Percentiles rank a stretch among this genome's conserved stretches.
Conservation (phyloP, 1,140 invertebrate species). For the Dolichoris vasculosae region DNA sequence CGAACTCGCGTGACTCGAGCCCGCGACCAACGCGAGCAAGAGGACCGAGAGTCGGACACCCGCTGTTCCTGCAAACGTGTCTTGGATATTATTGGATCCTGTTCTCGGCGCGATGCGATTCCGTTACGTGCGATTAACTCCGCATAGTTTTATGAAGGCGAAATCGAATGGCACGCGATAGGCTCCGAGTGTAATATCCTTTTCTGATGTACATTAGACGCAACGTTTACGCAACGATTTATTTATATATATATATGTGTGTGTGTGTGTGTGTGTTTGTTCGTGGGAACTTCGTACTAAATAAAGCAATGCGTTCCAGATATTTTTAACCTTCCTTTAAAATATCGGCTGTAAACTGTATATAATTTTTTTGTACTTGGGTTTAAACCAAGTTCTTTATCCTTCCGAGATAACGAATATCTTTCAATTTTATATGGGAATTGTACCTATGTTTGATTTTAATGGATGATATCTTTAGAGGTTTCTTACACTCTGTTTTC, state of each 20-base stretch:
- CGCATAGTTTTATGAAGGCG: background rate
- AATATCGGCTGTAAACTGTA: too few species aligned
- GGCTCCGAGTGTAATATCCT: background rate
- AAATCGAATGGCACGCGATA: background rate
- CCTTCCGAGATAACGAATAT: too few species aligned
- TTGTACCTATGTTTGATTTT: too few species aligned
- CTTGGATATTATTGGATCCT: background rate
- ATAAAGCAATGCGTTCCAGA: background rate
- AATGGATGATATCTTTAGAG: background rate
- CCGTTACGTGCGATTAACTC: background rate
- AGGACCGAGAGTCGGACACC: background rate
- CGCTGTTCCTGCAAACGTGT: slow-evolving; percentile 49
- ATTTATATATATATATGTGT: too few species aligned
- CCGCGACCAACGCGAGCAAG: slow-evolving; percentile 57
- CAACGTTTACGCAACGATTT: background rate
- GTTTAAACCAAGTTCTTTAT: too few species aligned
- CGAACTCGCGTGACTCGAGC: slow-evolving; percentile 66
- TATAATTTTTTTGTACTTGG: background rate
- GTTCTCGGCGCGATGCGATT: too few species aligned
- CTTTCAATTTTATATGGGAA: too few species aligned
- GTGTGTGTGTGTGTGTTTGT: too few species aligned
- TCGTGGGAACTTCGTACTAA: background rate
- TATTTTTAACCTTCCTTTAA: too few species aligned
- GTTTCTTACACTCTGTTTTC: background rate
- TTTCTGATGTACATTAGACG: background rate